Percentiles rank a stretch among this genome's conserved stretches.
phyloP scores from a whole-genome alignment of 2,113 vertebrate species.

The Cochlearius cochlearius region DNA sequence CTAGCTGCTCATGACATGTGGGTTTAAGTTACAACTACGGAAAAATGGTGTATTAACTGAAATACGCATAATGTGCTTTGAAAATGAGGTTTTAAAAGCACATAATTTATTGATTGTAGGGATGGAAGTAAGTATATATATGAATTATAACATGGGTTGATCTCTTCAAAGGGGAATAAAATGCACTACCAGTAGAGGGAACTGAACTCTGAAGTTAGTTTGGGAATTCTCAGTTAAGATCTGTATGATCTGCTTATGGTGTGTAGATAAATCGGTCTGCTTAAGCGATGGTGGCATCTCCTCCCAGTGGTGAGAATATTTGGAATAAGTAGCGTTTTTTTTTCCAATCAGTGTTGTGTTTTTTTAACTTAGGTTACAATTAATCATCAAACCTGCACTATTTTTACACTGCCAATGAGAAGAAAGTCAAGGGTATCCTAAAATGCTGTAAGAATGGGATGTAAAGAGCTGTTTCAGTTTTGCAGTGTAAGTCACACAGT shows the following conservation, averaged over 20 bases:
- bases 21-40: conserved; percentile 53
- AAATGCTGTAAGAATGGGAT: neutral
- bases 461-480: neutral
- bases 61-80: conserved; percentile 51
- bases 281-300: neutral
- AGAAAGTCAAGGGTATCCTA: neutral
- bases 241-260: neutral
- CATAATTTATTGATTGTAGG: conserved; percentile 64
- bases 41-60: conserved; percentile 48
- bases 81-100: conserved; percentile 44
- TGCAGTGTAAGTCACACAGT: neutral
- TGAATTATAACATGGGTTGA: conserved; percentile 57
- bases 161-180: conserved; percentile 36
- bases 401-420: conserved; percentile 29
- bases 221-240: conserved; percentile 7
- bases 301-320: neutral
- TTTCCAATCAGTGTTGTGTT: conserved; percentile 18
- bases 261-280: neutral
- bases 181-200: conserved; percentile 50
- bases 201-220: conserved; percentile 23
- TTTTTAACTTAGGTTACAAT: conserved; percentile 12
- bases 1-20: conserved; percentile 59
- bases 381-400: conserved; percentile 24
- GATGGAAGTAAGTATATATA: conserved; percentile 61
- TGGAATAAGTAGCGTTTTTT: neutral